Percentiles rank a stretch among this genome's conserved stretches.
Evolutionary conservation across 2,888 invertebrate genomes (phyloP).

Genomic region (Sesia apiformis): DNA sequence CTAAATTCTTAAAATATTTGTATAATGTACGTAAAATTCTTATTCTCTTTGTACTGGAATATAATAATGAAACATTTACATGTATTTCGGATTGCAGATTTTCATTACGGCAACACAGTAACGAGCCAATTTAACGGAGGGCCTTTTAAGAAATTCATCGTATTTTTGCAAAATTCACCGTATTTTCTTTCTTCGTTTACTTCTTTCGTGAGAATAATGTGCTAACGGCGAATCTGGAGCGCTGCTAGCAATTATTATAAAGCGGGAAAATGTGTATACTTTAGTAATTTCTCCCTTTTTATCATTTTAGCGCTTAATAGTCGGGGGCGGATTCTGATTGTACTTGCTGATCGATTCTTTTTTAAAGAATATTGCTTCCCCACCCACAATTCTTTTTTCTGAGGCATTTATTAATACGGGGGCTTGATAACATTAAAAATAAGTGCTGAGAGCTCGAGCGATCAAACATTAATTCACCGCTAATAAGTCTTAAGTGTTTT

Average conservation of each 20-base stretch:
- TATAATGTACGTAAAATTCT: no score
- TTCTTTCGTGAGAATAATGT: neutral
- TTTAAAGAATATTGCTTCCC: no score
- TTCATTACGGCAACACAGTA: slow-evolving; percentile 20
- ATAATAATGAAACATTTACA: neutral
- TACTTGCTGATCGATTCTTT: no score
- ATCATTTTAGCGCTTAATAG: neutral
- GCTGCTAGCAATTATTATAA: neutral
- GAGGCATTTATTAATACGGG: no score
- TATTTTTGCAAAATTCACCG: neutral
- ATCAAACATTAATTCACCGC: no score
- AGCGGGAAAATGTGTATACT: neutral
- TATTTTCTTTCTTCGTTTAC: neutral
- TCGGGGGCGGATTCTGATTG: neutral
- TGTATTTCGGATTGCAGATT: slow-evolving; percentile 10
- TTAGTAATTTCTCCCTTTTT: neutral
- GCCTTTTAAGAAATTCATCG: slow-evolving; percentile 13
- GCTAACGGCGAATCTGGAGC: neutral
- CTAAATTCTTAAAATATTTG: no score
- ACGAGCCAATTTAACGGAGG: slow-evolving; percentile 33
- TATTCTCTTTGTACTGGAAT: neutral
- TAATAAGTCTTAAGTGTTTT: no score
- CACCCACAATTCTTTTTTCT: no score
- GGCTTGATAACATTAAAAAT: no score
- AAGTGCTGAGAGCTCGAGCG: no score